Evolutionary conservation across 2,113 vertebrate genomes (phyloP).

Genomic region (Lonchura striata): DNA sequence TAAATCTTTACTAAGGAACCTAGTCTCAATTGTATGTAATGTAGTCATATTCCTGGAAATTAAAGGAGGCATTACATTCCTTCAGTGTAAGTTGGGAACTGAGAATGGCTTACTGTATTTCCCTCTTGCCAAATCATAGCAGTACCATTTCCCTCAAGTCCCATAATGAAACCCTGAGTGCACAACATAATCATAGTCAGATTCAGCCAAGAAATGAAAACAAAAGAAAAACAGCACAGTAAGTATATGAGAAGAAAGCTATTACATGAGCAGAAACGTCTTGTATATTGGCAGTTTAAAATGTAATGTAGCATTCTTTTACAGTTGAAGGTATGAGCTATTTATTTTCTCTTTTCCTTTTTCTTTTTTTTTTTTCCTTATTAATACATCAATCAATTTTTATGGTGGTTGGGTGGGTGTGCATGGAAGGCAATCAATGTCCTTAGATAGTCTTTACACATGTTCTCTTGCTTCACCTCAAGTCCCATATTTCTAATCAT

Average conservation of each 20-base stretch:
- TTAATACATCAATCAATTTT: neutral
- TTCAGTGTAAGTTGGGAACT: constrained; percentile 43
- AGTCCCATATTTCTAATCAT: constrained; percentile 22
- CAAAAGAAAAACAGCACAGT: neutral
- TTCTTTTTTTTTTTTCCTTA: neutral
- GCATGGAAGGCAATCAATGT: neutral
- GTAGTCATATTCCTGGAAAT: constrained; percentile 67
- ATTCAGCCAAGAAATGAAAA: neutral
- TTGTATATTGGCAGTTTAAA: neutral
- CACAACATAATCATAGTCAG: neutral
- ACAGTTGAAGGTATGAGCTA: neutral
- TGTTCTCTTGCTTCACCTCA: neutral
- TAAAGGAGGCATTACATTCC: constrained; percentile 41
- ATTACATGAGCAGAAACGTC: neutral
- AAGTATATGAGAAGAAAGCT: neutral
- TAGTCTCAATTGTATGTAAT: constrained; percentile 25
- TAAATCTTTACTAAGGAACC: constrained; percentile 36
- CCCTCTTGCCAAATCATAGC: constrained; percentile 45
- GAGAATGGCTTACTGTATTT: constrained; percentile 52
- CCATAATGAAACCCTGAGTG: constrained; percentile 48
- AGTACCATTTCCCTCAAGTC: constrained; percentile 48
- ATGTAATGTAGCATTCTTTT: neutral
- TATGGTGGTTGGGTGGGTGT: neutral
- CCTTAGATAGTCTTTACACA: neutral
- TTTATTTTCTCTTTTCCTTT: neutral